Evolutionary conservation across 2,113 vertebrate species (phyloP).

Genomic region (Pelobates fuscus): DNA sequence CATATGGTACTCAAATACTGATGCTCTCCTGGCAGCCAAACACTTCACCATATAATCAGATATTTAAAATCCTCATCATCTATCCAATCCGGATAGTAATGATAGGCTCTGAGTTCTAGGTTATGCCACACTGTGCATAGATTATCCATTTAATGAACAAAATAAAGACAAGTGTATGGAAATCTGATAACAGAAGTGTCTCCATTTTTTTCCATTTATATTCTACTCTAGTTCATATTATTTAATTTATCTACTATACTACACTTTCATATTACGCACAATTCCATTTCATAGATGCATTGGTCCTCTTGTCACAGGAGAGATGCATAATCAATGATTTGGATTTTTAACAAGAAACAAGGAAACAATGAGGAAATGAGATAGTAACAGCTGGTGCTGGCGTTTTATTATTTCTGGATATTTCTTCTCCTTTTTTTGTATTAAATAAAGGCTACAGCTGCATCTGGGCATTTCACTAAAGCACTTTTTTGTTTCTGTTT

Average conservation of each 20-base stretch:
- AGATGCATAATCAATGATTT: constrained; percentile 35
- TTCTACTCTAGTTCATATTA: constrained; percentile 21
- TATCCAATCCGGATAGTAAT: too few species aligned
- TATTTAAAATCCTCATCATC: too few species aligned
- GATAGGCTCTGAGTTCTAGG: too few species aligned
- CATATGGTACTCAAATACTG: too few species aligned
- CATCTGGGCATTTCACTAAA: background rate
- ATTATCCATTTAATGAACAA: too few species aligned
- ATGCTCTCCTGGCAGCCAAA: too few species aligned
- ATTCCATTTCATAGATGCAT: constrained; percentile 23
- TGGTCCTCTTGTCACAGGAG: constrained; percentile 16
- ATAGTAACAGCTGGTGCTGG: constrained; percentile 12
- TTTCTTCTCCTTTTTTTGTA: background rate
- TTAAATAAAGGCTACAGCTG: constrained; percentile 8
- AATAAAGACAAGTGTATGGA: background rate
- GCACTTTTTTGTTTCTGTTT: background rate
- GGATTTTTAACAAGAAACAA: constrained; percentile 20
- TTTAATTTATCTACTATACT: constrained; percentile 28
- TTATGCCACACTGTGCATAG: too few species aligned
- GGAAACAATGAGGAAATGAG: constrained; percentile 60
- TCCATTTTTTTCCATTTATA: constrained; percentile 4
- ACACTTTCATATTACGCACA: constrained; percentile 32
- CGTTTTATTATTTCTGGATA: background rate
- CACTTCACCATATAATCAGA: too few species aligned
- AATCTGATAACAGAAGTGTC: too few species aligned